phyloP scores from a whole-genome alignment of 2,797 vertebrate genomes.

The Phalanger gymnotis region DNA sequence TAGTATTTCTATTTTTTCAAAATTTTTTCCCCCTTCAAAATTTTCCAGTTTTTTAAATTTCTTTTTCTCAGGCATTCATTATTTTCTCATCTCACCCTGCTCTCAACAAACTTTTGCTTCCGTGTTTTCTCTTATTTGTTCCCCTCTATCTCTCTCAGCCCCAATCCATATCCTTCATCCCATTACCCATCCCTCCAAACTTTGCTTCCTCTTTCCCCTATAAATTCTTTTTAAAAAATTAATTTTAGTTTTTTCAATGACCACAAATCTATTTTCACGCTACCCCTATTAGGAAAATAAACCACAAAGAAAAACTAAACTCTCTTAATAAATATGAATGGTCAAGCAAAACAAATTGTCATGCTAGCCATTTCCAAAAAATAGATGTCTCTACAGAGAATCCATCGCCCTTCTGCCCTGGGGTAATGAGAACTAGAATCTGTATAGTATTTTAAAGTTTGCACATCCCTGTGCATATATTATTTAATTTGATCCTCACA shows the following conservation, averaged over 20 bases:
- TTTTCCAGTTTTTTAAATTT: neutral
- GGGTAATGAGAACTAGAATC: neutral
- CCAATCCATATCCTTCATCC: neutral
- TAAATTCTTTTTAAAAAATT: neutral
- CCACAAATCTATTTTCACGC: neutral
- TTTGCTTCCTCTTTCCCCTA: no score
- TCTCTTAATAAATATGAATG: neutral
- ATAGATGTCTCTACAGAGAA: neutral
- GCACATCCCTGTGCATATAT: neutral
- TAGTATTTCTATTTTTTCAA: neutral
- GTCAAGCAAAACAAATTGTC: neutral
- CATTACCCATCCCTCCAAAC: neutral
- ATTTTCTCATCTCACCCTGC: neutral
- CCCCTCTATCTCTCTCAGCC: neutral
- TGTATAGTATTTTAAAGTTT: neutral
- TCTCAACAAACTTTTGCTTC: neutral
- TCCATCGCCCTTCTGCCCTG: neutral
- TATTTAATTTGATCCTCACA: neutral
- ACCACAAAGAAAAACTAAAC: neutral
- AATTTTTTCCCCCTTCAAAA: neutral
- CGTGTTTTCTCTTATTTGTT: neutral
- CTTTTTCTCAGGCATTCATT: neutral
- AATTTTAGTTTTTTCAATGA: neutral
- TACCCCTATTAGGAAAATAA: neutral
- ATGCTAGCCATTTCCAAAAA: neutral